Base-by-base conservation (phyloP, 2,797 vertebrate genomes). In the Neoniphon sammara region DNA sequence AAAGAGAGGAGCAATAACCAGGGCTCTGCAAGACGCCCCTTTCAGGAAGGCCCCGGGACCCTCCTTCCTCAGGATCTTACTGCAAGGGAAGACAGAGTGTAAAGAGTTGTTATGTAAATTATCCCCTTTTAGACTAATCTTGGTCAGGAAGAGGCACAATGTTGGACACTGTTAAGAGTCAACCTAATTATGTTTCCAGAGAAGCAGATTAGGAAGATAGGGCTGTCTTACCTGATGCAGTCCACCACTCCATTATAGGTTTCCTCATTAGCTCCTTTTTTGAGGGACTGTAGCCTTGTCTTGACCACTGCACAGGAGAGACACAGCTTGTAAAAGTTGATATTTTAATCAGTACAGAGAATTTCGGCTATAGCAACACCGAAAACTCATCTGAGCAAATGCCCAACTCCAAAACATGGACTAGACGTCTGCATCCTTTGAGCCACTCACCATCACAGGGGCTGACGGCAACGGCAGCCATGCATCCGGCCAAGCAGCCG, bases 1-100 rank as follows among this genome's bases (percentile, higher is more conserved):
- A 66, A 96, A 96, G 67, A 96, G 93, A 9, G 95, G 95, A n/a
- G 95, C 95, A 17, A 96, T 95, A 62, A 96, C 93, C 46, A 96
- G 83, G 0, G 95, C 95, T 69, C 95, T 89, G 78, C 95, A 96
- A 59, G 90, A 89, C 17, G 95, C 94, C 2, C 95, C 95, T 62
- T 95, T 96, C 44, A 96, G 84, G 84, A 96, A 95, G 0, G 95
- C 94, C 11, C 80, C 60, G 0, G 95, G 94, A 39, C 95, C 95
- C 73, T 96, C 95, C 78, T 95, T 96, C 39, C 64, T 89, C 86
- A 94, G 61, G 82, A 96, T 95, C 64, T 95, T 95, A 47, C 95
- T 96, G 88, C 55, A 90, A 67, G 36, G 46, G 30, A 62, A 55
- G 27, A 64, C 36, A 65, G 15, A 60, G 25, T 0, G 0, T 9